These are phyloP conservation scores for Tokudaia tokunoshimensis DNA, from an alignment of 2,797 vertebrate genomes.

Conservation along the genomic window DNA sequence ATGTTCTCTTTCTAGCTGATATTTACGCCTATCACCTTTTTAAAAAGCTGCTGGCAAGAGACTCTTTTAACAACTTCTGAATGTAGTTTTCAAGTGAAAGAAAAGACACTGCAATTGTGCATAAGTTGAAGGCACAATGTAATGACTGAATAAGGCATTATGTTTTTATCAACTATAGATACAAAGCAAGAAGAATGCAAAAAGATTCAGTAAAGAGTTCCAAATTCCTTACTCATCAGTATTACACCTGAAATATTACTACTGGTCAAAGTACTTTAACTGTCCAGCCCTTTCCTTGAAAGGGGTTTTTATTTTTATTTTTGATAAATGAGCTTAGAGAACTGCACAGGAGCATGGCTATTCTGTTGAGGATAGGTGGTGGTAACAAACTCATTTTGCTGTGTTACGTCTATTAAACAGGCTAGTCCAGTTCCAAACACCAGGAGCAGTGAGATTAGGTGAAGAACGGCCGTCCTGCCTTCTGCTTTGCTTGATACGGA, in stretches of 20 bases:
- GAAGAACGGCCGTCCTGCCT: background rate
- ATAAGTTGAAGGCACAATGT: background rate
- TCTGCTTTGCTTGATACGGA: background rate
- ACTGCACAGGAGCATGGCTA: background rate
- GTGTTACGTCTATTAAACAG: slow-evolving; percentile 54
- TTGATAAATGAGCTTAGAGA: slow-evolving; percentile 59
- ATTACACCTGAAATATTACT: slow-evolving; percentile 45
- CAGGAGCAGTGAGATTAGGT: slow-evolving; percentile 1
- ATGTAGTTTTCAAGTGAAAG: slow-evolving; percentile 46
- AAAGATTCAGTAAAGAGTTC: slow-evolving; percentile 36
- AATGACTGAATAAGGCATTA: background rate
- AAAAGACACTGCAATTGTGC: slow-evolving; percentile 13
- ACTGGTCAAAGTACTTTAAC: slow-evolving; percentile 63
- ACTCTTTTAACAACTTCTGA: slow-evolving; percentile 47
- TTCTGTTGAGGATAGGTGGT: slow-evolving; percentile 37
- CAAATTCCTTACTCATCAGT: background rate
- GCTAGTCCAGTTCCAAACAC: slow-evolving; percentile 21
- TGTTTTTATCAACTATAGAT: slow-evolving; percentile 20
- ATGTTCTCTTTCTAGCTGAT: slow-evolving; percentile 67
- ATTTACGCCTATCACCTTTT: slow-evolving; percentile 44
- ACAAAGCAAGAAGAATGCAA: slow-evolving; percentile 35
- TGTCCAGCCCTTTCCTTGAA: background rate
- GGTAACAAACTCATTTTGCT: slow-evolving; percentile 58
- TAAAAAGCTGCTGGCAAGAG: background rate
- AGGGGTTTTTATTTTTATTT: background rate